These are phyloP conservation scores for Dallia pectoralis DNA, from an alignment of 2,797 vertebrate species.

Conservation along the genomic window DNA sequence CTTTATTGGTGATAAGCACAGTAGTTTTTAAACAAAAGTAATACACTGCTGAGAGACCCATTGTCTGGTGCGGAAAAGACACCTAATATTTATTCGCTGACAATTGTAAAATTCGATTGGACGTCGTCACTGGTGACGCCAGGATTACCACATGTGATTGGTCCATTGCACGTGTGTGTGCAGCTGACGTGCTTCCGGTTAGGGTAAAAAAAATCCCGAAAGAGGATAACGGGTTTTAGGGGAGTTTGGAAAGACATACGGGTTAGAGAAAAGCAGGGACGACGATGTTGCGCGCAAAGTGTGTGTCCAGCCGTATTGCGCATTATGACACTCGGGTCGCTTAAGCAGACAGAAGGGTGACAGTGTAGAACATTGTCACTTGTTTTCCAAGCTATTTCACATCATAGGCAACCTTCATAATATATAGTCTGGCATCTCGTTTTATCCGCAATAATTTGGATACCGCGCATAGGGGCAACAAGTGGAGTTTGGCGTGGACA, in stretches of 20 bases:
- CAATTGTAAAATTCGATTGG: conserved; percentile 76
- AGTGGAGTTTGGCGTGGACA: conserved; percentile 72
- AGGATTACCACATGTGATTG: conserved; percentile 73
- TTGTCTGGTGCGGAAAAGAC: conserved; percentile 47
- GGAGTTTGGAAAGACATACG: conserved; percentile 86
- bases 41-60: conserved; percentile 19
- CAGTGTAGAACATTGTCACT: conserved; percentile 55
- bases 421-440: conserved; percentile 20
- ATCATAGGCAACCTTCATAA: conserved; percentile 30
- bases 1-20: not conserved
- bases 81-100: conserved; percentile 70
- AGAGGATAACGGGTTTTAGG: conserved; percentile 80
- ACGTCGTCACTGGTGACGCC: conserved; percentile 67
- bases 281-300: conserved; percentile 51
- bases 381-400: conserved; percentile 48
- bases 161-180: conserved; percentile 78
- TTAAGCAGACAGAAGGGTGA: conserved; percentile 67
- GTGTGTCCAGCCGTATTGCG: conserved; percentile 62
- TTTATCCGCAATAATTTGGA: conserved; percentile 63
- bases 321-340: conserved; percentile 72
- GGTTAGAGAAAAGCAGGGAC: conserved; percentile 62
- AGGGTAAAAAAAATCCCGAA: conserved; percentile 72
- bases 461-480: conserved; percentile 71
- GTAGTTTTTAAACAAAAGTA: conserved; percentile 12
- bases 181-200: conserved; percentile 91